phyloP scores from a whole-genome alignment of 2,113 vertebrate species.

The Cephalopterus ornatus region DNA sequence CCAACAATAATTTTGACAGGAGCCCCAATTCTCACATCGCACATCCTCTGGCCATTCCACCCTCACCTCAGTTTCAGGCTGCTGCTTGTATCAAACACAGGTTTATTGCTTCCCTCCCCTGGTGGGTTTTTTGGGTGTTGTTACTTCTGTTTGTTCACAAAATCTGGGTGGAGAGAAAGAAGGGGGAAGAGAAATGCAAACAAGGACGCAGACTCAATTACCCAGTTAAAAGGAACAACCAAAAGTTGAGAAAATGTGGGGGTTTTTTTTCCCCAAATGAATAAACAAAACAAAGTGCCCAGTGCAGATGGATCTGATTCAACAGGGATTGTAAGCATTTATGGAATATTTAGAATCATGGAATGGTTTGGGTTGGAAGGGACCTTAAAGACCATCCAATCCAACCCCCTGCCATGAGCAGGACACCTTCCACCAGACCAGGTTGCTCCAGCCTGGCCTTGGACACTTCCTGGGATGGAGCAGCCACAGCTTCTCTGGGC shows the following conservation, averaged over 20 bases:
- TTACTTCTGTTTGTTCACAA: not conserved
- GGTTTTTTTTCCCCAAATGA: not conserved
- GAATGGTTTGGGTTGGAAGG: not conserved
- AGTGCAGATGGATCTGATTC: not conserved
- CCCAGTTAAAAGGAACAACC: not conserved
- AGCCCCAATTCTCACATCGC: not conserved
- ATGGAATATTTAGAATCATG: not conserved
- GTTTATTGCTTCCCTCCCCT: not conserved
- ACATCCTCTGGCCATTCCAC: not conserved
- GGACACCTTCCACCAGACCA: not conserved
- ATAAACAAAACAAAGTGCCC: not conserved
- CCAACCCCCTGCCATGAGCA: not conserved
- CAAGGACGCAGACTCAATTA: not conserved
- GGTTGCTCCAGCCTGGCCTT: not conserved
- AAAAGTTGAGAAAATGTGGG: not conserved
- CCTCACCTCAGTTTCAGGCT: slow-evolving; percentile 34
- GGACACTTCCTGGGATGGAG: not conserved
- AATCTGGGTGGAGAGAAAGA: not conserved
- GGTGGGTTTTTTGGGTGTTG: not conserved
- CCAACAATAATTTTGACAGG: slow-evolving; percentile 32
- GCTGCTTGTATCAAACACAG: not conserved
- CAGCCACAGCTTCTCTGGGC: not conserved
- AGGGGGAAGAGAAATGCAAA: not conserved
- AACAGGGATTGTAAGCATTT: not conserved
- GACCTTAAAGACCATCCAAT: accelerated